Evolutionary conservation across 2,888 invertebrate species (phyloP), one percentile per base, ranked within the genome.

Genomic region (Acanthosepion esculentum): DNA sequence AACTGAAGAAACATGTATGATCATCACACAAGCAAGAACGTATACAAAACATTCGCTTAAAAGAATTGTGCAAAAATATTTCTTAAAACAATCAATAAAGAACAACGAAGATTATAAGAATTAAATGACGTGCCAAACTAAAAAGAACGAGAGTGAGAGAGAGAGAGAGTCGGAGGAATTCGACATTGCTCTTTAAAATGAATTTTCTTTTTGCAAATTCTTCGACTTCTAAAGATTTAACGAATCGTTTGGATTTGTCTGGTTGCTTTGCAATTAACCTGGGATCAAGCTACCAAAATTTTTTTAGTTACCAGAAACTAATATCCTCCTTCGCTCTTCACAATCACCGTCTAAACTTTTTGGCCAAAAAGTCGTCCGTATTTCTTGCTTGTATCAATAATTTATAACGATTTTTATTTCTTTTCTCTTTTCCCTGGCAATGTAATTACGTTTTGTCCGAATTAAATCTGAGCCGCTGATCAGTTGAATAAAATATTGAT

Each of bases 371-470:
- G n/a, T 33, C n/a, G 78, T n/a, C 78, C 15, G n/a, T n/a, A 78
- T 78, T 78, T 78, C 78, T 78, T 78, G 78, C 78, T 78, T 78
- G 78, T 78, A 78, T 78, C 78, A 78, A 78, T 78, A 78, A 78
- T 78, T 78, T 78, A n/a, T 15, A 78, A 15, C 78, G 78, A 78
- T 78, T 78, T 78, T 78, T 78, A n/a, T 78, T 78, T 78, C 78
- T n/a, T n/a, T n/a, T 78, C 78, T n/a, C 33, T n/a, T 78, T 78
- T 78, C n/a, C 33, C 33, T 78, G n/a, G 78, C 78, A 23, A 78
- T 78, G 15, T 78, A 78, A 78, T 78, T 78, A 78, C n/a, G 78
- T 18, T 78, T 78, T 78, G 78, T 15, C 15, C 78, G 78, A 78
- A 78, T n/a, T n/a, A 78, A 78, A 78, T 78, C n/a, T n/a, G 12